Base-by-base conservation (phyloP, 1,140 invertebrate species). In the Dinothrombium tinctorium region DNA sequence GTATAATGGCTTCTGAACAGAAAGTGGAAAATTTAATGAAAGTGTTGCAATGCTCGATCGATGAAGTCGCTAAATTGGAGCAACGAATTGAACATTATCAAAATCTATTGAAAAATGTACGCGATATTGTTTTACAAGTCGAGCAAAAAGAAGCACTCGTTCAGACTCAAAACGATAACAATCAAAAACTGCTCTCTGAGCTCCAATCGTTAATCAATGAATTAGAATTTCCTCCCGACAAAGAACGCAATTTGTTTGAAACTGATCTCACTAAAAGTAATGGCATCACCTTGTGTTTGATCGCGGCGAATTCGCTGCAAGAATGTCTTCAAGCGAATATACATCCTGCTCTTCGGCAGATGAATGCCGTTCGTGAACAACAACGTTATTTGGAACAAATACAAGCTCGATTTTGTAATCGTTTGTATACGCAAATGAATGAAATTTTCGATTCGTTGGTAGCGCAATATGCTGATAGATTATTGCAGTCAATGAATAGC, bases 371-470 rank as follows among this genome's bases (percentile, higher is more conserved):
- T 3, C 72, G 79, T 53, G 84, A 92, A 59, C 82, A 90, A 56
- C 71, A 74, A 54, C 74, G 76, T 50, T 69, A 73, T 19, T 72
- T 89, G 49, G 74, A 77, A 37, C 83, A 81, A 58, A 69, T 77
- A 44, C 74, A 73, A 54, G 68, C 69, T n/a, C 76, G 74, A 58
- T 86, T 92, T 58, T 76, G 79, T 8, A 67, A 74, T 37, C 72
- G 74, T 20, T 67, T 92, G 17, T 73, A 72, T 26, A 66, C 81
- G 26, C 80, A 90, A 59, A 61, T 94, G 12, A 90, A 86, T 54
- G 90, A 90, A 63, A 64, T 86, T 28, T 86, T 92, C 46, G 83
- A 89, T 54, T 80, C 89, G 62, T 69, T 84, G 60, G 78, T 76
- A 15, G 75, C 75, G 56, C 70, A 74, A 52, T 53, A 66, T 32